These are phyloP conservation scores for Brachionus rotundiformis DNA, from an alignment of 1,140 invertebrate genomes.

Conservation along the genomic window DNA sequence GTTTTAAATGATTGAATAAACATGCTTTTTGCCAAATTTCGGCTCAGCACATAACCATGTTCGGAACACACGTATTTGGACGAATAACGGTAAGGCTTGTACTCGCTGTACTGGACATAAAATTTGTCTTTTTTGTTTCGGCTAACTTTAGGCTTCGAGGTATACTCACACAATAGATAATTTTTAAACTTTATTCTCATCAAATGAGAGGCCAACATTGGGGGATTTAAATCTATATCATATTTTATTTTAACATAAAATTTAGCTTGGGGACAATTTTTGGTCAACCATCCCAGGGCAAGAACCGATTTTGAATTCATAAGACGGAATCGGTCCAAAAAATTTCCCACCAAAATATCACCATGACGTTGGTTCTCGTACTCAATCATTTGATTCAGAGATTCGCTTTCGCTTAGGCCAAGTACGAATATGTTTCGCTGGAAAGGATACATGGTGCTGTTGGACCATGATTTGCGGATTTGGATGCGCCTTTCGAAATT, in stretches of 20 bases:
- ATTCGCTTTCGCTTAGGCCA: not conserved
- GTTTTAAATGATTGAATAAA: not conserved
- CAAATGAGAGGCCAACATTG: not conserved
- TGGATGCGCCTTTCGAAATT: conserved; percentile 18
- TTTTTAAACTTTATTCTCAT: not conserved
- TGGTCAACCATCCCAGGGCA: not conserved
- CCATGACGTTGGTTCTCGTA: not conserved
- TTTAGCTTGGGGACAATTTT: not conserved
- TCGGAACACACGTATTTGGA: conserved; percentile 1
- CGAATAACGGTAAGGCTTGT: not conserved
- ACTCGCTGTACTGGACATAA: not conserved
- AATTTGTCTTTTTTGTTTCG: not conserved
- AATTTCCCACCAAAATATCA: conserved; percentile 10
- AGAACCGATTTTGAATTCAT: not conserved
- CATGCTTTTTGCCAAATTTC: not conserved
- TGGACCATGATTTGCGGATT: not conserved
- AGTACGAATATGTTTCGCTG: conserved; percentile 12
- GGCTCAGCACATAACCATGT: not conserved
- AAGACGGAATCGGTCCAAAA: not conserved
- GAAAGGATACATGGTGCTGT: not conserved
- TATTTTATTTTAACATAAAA: not conserved
- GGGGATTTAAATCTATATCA: not conserved
- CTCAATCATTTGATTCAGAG: conserved; percentile 31
- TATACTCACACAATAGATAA: not conserved
- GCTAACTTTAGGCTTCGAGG: not conserved